Evolutionary conservation across 2,113 vertebrate genomes (phyloP).

Genomic region (Microcebus ravelobensis): DNA sequence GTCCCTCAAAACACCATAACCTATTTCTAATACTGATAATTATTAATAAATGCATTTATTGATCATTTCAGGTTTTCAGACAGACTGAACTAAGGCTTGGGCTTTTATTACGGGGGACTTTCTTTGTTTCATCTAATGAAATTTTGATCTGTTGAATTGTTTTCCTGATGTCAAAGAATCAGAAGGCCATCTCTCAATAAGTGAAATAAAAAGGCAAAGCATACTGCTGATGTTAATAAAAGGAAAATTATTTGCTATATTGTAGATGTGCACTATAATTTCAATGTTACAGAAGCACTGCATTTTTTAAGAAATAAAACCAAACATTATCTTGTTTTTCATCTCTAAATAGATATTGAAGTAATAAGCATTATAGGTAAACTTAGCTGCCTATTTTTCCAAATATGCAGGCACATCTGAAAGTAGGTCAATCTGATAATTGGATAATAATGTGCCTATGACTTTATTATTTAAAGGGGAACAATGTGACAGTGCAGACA

Average conservation of each 20-base stretch:
- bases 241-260: not conserved
- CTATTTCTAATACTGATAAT: conserved; percentile 32
- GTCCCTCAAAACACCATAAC: not conserved
- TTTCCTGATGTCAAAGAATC: conserved; percentile 12
- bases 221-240: not conserved
- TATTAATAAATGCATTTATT: conserved; percentile 4
- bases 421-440: not conserved
- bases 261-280: not conserved
- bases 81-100: conserved; percentile 15
- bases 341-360: conserved; percentile 23
- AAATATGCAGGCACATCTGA: conserved; percentile 13
- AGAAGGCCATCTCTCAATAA: not conserved
- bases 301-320: conserved; percentile 42
- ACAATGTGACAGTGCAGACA: not conserved
- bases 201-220: conserved; percentile 34
- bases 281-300: not conserved
- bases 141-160: conserved; percentile 11
- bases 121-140: conserved; percentile 17
- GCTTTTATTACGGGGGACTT: not conserved
- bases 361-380: not conserved
- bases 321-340: conserved; percentile 24
- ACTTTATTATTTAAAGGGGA: not conserved
- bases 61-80: conserved; percentile 45
- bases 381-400: not conserved
- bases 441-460: not conserved